A percentile compares a stretch with the other conserved stretches of the same genome.
These are phyloP conservation scores for Microplitis deprimator DNA, from an alignment of 2,888 invertebrate genomes.

Conservation along the genomic window DNA sequence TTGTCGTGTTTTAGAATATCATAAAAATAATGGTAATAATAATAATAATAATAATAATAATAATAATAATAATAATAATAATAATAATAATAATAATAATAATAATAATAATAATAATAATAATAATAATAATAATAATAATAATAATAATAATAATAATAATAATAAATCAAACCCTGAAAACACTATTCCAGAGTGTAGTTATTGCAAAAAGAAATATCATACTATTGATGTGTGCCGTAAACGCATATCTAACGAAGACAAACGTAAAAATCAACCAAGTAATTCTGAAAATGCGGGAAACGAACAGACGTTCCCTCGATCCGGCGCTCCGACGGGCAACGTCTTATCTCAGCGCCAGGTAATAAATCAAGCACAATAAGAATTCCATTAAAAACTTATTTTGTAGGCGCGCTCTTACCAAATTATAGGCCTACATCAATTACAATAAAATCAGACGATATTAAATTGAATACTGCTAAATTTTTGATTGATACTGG, in stretches of 20 bases:
- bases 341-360: background rate
- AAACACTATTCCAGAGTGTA: background rate
- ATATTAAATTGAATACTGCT: background rate
- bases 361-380: background rate
- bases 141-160: no score
- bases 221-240: background rate
- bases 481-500: constrained; percentile 18
- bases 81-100: no score
- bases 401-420: background rate
- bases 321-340: background rate
- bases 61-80: no score
- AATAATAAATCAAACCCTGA: no score
- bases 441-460: background rate
- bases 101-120: no score
- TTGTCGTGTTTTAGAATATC: no score
- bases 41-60: no score
- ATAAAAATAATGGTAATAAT: no score
- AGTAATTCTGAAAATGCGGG: background rate
- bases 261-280: background rate
- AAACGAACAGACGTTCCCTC: background rate
- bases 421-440: background rate
- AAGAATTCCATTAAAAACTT: background rate
- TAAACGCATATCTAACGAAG: background rate
- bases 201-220: background rate
- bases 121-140: no score